phyloP scores from a whole-genome alignment of 2,113 vertebrate species.

The Paramormyrops kingsleyae region DNA sequence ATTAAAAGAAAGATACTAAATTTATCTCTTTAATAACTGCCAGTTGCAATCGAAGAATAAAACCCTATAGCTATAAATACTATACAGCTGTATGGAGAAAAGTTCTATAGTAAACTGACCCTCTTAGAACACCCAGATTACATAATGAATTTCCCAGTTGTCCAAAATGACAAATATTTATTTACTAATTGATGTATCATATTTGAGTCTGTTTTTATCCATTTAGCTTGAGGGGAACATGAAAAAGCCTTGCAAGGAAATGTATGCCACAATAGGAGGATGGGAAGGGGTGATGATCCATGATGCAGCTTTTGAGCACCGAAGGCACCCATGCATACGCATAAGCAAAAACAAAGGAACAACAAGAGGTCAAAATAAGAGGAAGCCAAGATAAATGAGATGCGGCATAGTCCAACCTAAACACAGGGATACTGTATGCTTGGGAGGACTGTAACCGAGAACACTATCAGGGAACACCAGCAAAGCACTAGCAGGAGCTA shows the following conservation, averaged over 20 bases:
- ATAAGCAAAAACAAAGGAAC: not conserved
- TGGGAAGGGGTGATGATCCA: not conserved
- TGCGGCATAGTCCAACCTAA: not conserved
- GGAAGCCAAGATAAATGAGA: not conserved
- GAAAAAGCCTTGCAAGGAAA: not conserved
- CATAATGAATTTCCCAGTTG: not conserved
- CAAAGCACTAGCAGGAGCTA: not conserved
- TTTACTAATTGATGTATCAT: not conserved
- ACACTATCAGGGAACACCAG: not conserved
- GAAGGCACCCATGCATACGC: not conserved
- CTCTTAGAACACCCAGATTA: not conserved
- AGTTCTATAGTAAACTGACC: not conserved
- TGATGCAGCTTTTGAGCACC: not conserved
- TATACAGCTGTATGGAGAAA: not conserved
- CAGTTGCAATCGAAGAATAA: not conserved
- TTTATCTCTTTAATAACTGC: not conserved
- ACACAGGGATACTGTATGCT: not conserved
- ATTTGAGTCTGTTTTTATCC: not conserved
- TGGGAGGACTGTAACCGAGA: not conserved
- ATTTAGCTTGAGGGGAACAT: not conserved
- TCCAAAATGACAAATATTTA: not conserved
- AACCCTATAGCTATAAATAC: not conserved
- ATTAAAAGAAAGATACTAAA: not conserved
- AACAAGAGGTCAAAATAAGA: not conserved
- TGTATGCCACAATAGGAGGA: not conserved